Conservation (phyloP, 30 jellyfish, hydroid and myxozoan genomes). For the Turritopsis rubra region DNA sequence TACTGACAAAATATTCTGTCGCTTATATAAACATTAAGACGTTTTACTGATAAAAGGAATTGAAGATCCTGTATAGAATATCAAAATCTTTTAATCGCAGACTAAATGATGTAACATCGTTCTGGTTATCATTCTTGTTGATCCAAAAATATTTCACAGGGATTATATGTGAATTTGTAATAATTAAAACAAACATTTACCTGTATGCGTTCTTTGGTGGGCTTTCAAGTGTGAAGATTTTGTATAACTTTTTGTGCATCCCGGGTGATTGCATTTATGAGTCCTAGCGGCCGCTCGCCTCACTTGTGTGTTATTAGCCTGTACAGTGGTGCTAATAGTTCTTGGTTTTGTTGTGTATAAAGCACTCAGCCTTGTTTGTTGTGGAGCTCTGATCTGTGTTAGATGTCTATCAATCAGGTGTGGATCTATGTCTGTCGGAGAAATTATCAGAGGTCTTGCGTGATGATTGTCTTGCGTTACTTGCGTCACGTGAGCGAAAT, state of each 20-base stretch:
- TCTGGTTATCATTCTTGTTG: too few species aligned
- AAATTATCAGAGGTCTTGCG: slow-evolving; percentile 24
- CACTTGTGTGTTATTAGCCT: slow-evolving; percentile 23
- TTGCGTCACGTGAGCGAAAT: slow-evolving; percentile 23
- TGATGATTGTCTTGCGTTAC: slow-evolving; percentile 17
- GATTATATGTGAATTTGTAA: not conserved
- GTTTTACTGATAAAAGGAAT: not conserved
- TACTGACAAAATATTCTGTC: too few species aligned
- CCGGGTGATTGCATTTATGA: slow-evolving; percentile 87
- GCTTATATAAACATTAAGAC: not conserved
- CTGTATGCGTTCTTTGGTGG: slow-evolving; percentile 95
- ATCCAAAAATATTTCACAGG: not conserved
- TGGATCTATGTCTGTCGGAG: slow-evolving; percentile 33
- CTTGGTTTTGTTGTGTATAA: slow-evolving; percentile 35
- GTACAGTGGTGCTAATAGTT: slow-evolving; percentile 24
- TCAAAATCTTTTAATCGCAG: too few species aligned
- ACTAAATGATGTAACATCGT: too few species aligned
- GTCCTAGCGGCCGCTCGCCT: slow-evolving; percentile 85
- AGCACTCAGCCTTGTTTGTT: slow-evolving; percentile 12
- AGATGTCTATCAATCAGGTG: slow-evolving; percentile 24
- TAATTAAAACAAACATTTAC: slow-evolving; percentile 9
- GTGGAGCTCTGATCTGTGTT: slow-evolving; percentile 21
- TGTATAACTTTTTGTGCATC: slow-evolving; percentile 94
- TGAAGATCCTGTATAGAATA: too few species aligned
- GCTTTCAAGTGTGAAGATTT: slow-evolving; percentile 93